A percentile compares a stretch with the other conserved stretches of the same genome.
Conservation (phyloP, 2,888 invertebrate genomes). For the Arge pagana region DNA sequence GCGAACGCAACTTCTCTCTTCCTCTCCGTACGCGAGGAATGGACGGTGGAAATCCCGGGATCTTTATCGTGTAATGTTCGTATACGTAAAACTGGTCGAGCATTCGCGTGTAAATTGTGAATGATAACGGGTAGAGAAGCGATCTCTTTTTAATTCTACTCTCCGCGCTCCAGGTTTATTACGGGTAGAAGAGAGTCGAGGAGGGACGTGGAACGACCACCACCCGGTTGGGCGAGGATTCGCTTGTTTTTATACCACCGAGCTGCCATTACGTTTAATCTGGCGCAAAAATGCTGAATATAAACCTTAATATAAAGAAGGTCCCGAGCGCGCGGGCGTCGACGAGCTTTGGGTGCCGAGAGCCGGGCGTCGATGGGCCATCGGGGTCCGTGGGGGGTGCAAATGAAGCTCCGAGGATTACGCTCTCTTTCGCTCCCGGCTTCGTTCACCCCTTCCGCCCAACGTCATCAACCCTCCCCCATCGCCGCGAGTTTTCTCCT, state of each 20-base stretch:
- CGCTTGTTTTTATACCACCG: conserved; percentile 20
- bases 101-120: too few relatives aligned
- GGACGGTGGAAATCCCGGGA: too few relatives aligned
- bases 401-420: conserved; percentile 26
- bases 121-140: conserved; percentile 13
- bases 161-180: conserved; percentile 9
- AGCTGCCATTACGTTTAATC: conserved; percentile 25
- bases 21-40: too few relatives aligned
- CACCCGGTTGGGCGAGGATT: too few relatives aligned
- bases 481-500: conserved; percentile 6
- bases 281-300: conserved; percentile 27
- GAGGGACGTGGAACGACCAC: too few relatives aligned
- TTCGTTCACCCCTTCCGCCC: neutral
- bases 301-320: conserved; percentile 27
- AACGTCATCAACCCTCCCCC: conserved; percentile 7
- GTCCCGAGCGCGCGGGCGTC: conserved; percentile 14
- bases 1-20: too few relatives aligned
- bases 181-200: conserved; percentile 7
- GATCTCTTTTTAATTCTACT: conserved; percentile 16
- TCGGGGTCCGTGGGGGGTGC: conserved; percentile 11
- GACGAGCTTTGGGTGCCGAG: neutral
- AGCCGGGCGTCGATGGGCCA: neutral
- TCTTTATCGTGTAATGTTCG: too few relatives aligned
- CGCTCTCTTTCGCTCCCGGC: neutral
- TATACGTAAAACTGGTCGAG: too few relatives aligned